Base-by-base conservation (phyloP, 2,797 vertebrate genomes). In the Alcedo quadribrachys region DNA sequence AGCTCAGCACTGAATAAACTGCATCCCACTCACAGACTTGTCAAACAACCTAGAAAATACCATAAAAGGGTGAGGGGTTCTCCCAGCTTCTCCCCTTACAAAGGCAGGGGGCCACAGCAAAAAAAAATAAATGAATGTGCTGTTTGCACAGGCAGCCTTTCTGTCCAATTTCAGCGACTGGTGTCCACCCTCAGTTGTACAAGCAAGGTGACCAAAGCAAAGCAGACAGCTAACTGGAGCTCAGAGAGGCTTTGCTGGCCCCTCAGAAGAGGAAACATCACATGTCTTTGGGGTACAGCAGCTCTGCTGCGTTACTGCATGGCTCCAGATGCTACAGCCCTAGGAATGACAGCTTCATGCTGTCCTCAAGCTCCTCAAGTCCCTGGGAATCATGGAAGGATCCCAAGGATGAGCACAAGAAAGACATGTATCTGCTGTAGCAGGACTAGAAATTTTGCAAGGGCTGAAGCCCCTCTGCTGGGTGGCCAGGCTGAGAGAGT, bases 1-100 rank as follows among this genome's bases (percentile, higher is more conserved):
- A 85, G 58, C 92, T 80, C 84, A 55, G 71, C 7, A 4, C 79
- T 82, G 90, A 90, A 86, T 77, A 94, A 94, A 85, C 83, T 46
- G 30, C 58, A 78, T 77, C 88, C 81, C 83, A 50, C 78, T 79
- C 62, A 27, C 68, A 93, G 74, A 81, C 57, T 20, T 69, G 57
- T 88, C 87, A 94, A 82, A 82, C 76, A 91, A 89, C 62, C 74
- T 73, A 66, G 15, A 61, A 80, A 93, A 92, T 60, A 40, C 28
- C 80, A 77, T 87, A 66, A 75, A 33, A 58, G 77, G 83, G 75
- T 24, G 66, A 69, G 25, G 48, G 43, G 67, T 33, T 92, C 1
- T 0, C 58, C 8, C 2, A 1, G 40, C 42, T 43, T 71, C 53
- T 75, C 25, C 21, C 43, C n/a, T 75, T 69, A 69, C 37, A 81